Conservation (phyloP, 2,113 vertebrate genomes). For the Haemorhous mexicanus region DNA sequence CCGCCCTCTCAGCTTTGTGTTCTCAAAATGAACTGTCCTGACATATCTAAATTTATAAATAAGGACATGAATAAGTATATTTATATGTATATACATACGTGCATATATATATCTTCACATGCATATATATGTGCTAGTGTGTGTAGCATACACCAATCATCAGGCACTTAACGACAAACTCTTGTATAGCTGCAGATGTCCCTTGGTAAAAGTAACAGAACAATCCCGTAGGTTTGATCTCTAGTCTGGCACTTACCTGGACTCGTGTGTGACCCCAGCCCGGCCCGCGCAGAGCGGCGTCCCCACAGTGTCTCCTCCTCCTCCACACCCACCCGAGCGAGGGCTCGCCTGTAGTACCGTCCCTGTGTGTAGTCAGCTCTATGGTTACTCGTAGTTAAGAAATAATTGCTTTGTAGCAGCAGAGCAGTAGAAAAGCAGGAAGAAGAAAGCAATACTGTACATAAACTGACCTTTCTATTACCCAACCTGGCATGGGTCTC, state of each 20-base stretch:
- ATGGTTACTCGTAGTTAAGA: slow-evolving; percentile 75
- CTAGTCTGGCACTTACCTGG: slow-evolving; percentile 87
- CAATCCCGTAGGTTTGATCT: slow-evolving; percentile 82
- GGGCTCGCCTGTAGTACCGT: slow-evolving; percentile 75
- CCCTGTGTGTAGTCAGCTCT: slow-evolving; percentile 77
- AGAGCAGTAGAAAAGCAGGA: slow-evolving; percentile 82
- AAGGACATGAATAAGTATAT: slow-evolving; percentile 78
- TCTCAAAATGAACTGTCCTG: slow-evolving; percentile 76
- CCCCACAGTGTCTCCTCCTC: slow-evolving; percentile 17
- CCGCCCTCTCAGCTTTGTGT: slow-evolving; percentile 10
- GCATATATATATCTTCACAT: slow-evolving; percentile 73
- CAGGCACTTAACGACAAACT: slow-evolving; percentile 90
- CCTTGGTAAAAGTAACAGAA: slow-evolving; percentile 72
- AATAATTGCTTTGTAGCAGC: slow-evolving; percentile 80
- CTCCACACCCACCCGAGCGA: slow-evolving; percentile 3
- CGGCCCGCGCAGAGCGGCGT: not conserved
- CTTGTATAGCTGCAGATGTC: slow-evolving; percentile 75
- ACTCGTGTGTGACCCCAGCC: slow-evolving; percentile 68
- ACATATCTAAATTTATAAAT: slow-evolving; percentile 82
- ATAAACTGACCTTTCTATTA: slow-evolving; percentile 79
- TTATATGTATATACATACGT: slow-evolving; percentile 83
- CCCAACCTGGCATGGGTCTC: slow-evolving; percentile 80
- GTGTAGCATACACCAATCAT: slow-evolving; percentile 76
- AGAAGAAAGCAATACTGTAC: slow-evolving; percentile 86
- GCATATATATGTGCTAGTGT: slow-evolving; percentile 78